Conservation (phyloP, 2,113 vertebrate species). For the Spheniscus mendiculus region DNA sequence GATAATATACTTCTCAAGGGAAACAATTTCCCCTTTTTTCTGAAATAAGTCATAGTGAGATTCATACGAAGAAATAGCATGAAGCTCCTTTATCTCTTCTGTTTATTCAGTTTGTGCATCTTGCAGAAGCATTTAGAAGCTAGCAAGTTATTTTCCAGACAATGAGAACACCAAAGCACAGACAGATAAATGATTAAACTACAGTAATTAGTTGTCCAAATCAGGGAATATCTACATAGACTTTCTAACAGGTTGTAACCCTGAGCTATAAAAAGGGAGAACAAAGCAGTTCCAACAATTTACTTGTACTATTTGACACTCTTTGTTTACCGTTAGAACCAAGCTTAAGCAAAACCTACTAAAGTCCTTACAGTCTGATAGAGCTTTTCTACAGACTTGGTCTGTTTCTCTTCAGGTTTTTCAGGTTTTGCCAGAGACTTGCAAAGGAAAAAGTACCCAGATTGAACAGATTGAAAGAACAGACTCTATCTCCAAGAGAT, state of each 20-base stretch:
- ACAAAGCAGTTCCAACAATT: background rate
- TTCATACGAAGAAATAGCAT: slow-evolving; percentile 49
- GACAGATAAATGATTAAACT: background rate
- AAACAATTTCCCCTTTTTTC: slow-evolving; percentile 53
- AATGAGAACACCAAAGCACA: background rate
- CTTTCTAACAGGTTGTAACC: background rate
- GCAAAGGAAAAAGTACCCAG: background rate
- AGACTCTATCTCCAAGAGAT: background rate
- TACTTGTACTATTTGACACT: background rate
- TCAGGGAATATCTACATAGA: background rate
- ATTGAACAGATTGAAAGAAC: background rate
- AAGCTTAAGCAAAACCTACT: background rate
- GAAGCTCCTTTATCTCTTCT: slow-evolving; percentile 31
- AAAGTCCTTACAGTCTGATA: background rate
- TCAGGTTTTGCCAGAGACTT: background rate
- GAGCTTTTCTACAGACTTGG: background rate
- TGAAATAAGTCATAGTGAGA: slow-evolving; percentile 62
- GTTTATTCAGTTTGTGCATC: slow-evolving; percentile 26
- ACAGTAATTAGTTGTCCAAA: background rate
- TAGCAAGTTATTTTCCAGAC: background rate
- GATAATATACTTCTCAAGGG: slow-evolving; percentile 51
- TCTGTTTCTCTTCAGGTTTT: background rate
- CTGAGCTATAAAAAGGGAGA: background rate
- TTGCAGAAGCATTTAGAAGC: slow-evolving; percentile 39
- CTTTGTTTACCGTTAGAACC: background rate